Base-by-base conservation (phyloP, 2,888 invertebrate genomes). In the Subacronicta megacephala region DNA sequence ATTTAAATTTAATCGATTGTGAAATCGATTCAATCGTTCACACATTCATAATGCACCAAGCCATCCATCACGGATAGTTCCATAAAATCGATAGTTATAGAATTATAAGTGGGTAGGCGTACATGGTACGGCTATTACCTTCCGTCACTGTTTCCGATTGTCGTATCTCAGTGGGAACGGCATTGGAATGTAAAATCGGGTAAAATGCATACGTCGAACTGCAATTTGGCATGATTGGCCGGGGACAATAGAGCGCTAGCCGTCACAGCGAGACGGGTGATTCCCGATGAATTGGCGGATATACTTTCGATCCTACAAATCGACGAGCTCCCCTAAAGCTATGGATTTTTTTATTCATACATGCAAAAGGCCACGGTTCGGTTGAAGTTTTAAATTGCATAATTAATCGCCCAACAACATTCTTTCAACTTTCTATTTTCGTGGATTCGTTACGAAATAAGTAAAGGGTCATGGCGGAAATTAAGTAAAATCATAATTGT, bases 191-290 rank as follows among this genome's bases (percentile, higher is more conserved):
- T 87, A 82, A 89, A 90, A 88, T 85, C 76, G 82, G 85, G 84
- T 86, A 85, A 88, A 88, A 87, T 84, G 83, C 85, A 84, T 81
- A 71, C 80, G 79, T 76, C 72, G 75, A 61, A 55, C 70, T 81
- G 83, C 89, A 87, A 90, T 90, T 90, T 87, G 81, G 79, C 83
- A 84, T 88, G 90, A 90, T 90, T 89, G 89, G 84, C 81, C 75
- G 53, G 63, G 76, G 62, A 82, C 78, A 84, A 83, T 83, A 75
- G 82, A 77, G 69, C 71, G 66, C 40, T 51, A 68, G 54, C 53
- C 61, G 40, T 68, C 71, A 77, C 70, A 31, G 53, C 58, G 65
- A 69, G 65, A 61, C 58, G 66, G 62, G 68, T 62, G 68, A 75
- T 72, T 66, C 68, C 46, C 74, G 76, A 78, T 77, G 78, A 82